Evolutionary conservation across 2,797 vertebrate genomes (phyloP).

Genomic region (Betta splendens): DNA sequence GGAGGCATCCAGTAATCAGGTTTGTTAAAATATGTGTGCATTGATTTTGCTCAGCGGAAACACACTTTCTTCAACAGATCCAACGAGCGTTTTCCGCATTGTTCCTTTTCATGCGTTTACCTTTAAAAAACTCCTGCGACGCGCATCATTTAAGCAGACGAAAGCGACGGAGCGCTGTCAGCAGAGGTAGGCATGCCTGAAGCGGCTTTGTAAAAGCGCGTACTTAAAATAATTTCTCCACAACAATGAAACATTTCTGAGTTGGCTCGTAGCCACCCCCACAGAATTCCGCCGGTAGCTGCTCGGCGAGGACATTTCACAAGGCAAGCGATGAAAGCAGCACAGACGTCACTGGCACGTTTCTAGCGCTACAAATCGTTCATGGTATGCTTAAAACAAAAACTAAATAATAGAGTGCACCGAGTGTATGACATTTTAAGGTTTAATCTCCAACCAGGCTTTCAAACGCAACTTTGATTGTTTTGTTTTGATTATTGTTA

Average conservation of each 20-base stretch:
- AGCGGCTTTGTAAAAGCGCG: slow-evolving; percentile 72
- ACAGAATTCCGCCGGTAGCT: slow-evolving; percentile 53
- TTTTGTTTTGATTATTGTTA: slow-evolving; percentile 11
- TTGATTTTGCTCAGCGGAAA: slow-evolving; percentile 16
- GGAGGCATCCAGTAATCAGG: too few species aligned
- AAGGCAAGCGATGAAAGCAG: slow-evolving; percentile 64
- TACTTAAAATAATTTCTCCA: slow-evolving; percentile 70
- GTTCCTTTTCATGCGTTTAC: slow-evolving; percentile 59
- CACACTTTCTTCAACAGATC: slow-evolving; percentile 13
- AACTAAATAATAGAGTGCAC: slow-evolving; percentile 59
- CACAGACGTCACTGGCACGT: slow-evolving; percentile 53
- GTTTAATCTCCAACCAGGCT: background rate
- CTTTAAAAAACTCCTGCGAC: slow-evolving; percentile 53
- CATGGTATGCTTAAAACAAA: slow-evolving; percentile 48
- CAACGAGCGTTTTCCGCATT: slow-evolving; percentile 51
- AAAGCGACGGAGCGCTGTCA: slow-evolving; percentile 63
- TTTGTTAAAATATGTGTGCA: background rate
- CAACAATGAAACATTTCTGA: slow-evolving; percentile 71
- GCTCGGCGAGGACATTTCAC: slow-evolving; percentile 54
- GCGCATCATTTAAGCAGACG: slow-evolving; percentile 60
- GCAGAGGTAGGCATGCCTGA: slow-evolving; percentile 62
- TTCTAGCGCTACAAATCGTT: slow-evolving; percentile 54
- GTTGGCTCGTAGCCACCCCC: slow-evolving; percentile 58
- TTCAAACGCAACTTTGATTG: slow-evolving; percentile 23
- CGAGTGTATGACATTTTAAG: slow-evolving; percentile 29